Evolutionary conservation across 2,888 invertebrate species (phyloP).

Genomic region (Choristoneura rosaceana): DNA sequence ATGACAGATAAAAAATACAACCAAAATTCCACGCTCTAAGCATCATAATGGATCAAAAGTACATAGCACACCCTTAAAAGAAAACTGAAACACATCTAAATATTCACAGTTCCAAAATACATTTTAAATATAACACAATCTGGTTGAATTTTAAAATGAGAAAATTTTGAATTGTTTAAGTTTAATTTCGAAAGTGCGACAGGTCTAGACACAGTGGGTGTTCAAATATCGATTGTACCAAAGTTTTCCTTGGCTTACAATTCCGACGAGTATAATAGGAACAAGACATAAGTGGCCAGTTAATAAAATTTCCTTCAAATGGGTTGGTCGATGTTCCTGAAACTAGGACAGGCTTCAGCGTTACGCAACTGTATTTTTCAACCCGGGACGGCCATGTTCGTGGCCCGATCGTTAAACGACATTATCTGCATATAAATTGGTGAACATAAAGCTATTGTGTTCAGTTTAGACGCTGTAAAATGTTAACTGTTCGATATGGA

Average conservation of each 20-base stretch:
- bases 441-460: slow-evolving; percentile 37
- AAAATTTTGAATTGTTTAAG: too few species aligned
- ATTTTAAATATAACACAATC: too few species aligned
- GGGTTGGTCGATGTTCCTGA: slow-evolving; percentile 26
- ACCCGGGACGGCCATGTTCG: slow-evolving; percentile 52
- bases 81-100: too few species aligned
- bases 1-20: too few species aligned
- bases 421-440: slow-evolving; percentile 41
- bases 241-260: not conserved
- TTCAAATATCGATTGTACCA: not conserved
- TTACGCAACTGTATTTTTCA: slow-evolving; percentile 58
- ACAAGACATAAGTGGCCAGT: slow-evolving; percentile 7
- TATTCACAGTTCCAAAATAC: too few species aligned
- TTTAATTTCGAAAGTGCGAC: too few species aligned
- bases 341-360: slow-evolving; percentile 42
- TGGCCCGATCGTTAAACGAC: slow-evolving; percentile 50
- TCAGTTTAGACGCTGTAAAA: slow-evolving; percentile 34
- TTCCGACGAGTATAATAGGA: not conserved
- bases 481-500: slow-evolving; percentile 26
- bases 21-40: too few species aligned
- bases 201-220: not conserved
- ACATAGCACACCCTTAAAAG: too few species aligned
- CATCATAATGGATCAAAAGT: not conserved
- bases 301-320: slow-evolving; percentile 23
- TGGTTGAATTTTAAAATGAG: too few species aligned